Conservation (phyloP, 35 echinoderm and acorn worm species). For the Amphiura filiformis region DNA sequence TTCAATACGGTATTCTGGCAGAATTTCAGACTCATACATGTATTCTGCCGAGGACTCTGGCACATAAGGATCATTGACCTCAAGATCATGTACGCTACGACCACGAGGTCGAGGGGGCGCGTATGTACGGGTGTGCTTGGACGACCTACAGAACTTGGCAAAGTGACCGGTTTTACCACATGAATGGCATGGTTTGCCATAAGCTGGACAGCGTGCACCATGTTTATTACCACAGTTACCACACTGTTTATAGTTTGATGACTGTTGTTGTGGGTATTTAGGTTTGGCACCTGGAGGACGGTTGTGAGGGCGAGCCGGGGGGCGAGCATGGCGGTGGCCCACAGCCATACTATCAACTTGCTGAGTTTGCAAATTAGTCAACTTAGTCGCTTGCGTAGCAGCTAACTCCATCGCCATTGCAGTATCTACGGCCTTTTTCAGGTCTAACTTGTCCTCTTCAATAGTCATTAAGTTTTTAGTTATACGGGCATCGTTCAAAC, state of each 20-base stretch:
- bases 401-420: slow-evolving; percentile 33
- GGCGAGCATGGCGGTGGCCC: background rate
- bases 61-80: background rate
- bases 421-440: slow-evolving; percentile 34
- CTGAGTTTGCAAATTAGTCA: background rate
- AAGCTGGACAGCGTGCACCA: background rate
- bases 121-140: background rate
- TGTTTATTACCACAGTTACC: background rate
- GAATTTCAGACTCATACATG: background rate
- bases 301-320: background rate
- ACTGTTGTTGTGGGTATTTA: background rate
- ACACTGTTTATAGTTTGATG: background rate
- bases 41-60: too few species aligned
- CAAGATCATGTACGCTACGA: background rate
- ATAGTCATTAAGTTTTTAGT: slow-evolving; percentile 27
- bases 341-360: background rate
- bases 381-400: background rate
- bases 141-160: background rate
- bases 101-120: background rate
- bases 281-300: background rate
- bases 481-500: slow-evolving; percentile 63
- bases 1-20: background rate
- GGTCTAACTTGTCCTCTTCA: background rate
- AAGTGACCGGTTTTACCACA: background rate
- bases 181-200: background rate